These are phyloP conservation scores for Lasioglossum figueresi DNA, from an alignment of 2,888 invertebrate species.

Conservation along the genomic window DNA sequence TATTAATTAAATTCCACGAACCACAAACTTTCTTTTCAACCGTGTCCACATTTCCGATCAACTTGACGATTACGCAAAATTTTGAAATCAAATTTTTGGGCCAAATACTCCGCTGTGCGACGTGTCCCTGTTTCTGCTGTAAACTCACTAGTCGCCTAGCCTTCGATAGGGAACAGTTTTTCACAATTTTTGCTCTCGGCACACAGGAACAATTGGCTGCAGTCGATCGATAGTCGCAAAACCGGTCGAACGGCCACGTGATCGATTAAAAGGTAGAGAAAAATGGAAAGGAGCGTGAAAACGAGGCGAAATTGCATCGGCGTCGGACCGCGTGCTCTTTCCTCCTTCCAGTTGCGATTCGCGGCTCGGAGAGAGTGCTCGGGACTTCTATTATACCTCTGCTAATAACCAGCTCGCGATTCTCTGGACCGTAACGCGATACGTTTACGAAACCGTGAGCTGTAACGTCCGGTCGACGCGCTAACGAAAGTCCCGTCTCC, in stretches of 20 bases:
- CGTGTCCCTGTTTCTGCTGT: background rate
- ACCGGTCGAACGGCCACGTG: conserved; percentile 58
- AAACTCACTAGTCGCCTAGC: background rate
- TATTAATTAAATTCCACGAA: background rate
- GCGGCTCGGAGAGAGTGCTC: background rate
- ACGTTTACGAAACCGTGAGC: conserved; percentile 74
- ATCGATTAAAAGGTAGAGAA: conserved; percentile 38
- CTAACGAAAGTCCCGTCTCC: conserved; percentile 38
- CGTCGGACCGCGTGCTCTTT: background rate
- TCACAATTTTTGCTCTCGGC: conserved; percentile 14
- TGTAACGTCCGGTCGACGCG: conserved; percentile 60
- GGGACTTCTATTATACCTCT: conserved; percentile 37
- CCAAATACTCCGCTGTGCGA: background rate
- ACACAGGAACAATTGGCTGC: conserved; percentile 26
- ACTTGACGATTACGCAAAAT: background rate
- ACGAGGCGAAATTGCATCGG: conserved; percentile 30
- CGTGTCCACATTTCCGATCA: background rate
- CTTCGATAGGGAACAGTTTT: background rate
- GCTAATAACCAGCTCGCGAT: conserved; percentile 67
- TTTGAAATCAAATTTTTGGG: too few species aligned
- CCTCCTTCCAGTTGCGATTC: background rate
- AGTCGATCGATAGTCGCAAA: conserved; percentile 32
- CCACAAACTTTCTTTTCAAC: background rate
- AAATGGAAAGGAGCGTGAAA: conserved; percentile 25
- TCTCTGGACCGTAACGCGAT: conserved; percentile 75